Conservation (phyloP, 2,888 invertebrate species). For the Hyles lineata region DNA sequence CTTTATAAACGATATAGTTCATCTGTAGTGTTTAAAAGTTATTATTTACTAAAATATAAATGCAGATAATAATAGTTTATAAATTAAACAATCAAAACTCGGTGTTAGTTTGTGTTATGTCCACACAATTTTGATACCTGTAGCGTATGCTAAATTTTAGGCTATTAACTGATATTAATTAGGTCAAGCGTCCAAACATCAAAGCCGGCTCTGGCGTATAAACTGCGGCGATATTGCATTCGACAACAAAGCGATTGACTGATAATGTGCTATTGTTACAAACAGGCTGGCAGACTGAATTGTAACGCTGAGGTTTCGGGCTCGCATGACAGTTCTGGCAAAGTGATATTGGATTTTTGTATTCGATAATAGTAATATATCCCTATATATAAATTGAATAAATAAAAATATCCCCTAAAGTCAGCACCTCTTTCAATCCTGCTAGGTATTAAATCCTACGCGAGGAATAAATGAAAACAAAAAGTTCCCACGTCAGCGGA, state of each 20-base stretch:
- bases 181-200: conserved; percentile 52
- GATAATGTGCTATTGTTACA: neutral
- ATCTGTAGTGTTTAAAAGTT: too few relatives aligned
- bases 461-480: conserved; percentile 4
- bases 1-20: too few relatives aligned
- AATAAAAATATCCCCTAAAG: too few relatives aligned
- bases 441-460: neutral
- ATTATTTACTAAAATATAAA: too few relatives aligned
- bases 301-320: too few relatives aligned
- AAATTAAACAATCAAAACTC: too few relatives aligned
- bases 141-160: conserved; percentile 2
- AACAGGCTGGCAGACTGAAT: neutral
- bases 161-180: conserved; percentile 43
- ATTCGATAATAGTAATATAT: too few relatives aligned
- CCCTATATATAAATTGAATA: too few relatives aligned
- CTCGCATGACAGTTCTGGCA: too few relatives aligned
- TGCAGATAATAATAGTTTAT: too few relatives aligned
- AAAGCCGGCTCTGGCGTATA: conserved; percentile 19
- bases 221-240: neutral
- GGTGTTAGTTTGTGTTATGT: too few relatives aligned
- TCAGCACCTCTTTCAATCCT: neutral
- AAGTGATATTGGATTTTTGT: too few relatives aligned
- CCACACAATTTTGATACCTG: neutral
- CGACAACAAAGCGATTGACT: conserved; percentile 7
- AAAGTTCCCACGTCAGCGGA: conserved; percentile 8